Percentiles rank a stretch among this genome's conserved stretches.
Conservation (phyloP, 2,888 invertebrate species). For the Cerceris ruficornis region DNA sequence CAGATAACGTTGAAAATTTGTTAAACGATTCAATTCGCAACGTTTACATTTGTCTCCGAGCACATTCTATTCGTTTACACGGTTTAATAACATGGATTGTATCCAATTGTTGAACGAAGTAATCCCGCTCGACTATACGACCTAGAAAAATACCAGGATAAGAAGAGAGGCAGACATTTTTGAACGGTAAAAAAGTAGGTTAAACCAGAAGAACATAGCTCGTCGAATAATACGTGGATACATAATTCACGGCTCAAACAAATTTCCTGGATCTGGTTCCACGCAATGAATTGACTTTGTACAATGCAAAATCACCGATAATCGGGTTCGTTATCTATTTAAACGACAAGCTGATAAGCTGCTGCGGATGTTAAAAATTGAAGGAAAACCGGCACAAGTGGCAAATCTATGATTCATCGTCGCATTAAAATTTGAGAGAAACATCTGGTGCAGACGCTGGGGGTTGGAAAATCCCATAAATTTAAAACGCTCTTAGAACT, state of each 20-base stretch:
- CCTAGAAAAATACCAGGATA: neutral
- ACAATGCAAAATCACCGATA: too few relatives aligned
- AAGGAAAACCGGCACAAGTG: neutral
- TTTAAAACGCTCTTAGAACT: slow-evolving; percentile 12
- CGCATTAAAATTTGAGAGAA: slow-evolving; percentile 18
- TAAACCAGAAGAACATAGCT: too few relatives aligned
- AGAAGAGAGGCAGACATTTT: too few relatives aligned
- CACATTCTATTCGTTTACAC: neutral
- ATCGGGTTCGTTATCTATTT: neutral
- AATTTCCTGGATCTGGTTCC: too few relatives aligned
- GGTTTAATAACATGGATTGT: neutral
- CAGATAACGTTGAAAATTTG: too few relatives aligned
- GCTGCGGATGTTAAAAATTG: neutral
- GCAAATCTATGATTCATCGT: slow-evolving; percentile 10
- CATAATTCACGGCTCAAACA: too few relatives aligned
- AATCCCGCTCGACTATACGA: neutral
- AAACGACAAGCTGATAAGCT: neutral
- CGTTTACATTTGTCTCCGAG: neutral
- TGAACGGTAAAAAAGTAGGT: neutral
- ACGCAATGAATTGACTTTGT: too few relatives aligned
- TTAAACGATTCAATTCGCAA: neutral
- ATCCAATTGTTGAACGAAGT: neutral
- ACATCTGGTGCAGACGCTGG: neutral
- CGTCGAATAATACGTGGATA: too few relatives aligned
- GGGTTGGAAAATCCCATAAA: slow-evolving; percentile 4